Conservation (phyloP, 1,140 invertebrate genomes). For the Nautilus pompilius region DNA sequence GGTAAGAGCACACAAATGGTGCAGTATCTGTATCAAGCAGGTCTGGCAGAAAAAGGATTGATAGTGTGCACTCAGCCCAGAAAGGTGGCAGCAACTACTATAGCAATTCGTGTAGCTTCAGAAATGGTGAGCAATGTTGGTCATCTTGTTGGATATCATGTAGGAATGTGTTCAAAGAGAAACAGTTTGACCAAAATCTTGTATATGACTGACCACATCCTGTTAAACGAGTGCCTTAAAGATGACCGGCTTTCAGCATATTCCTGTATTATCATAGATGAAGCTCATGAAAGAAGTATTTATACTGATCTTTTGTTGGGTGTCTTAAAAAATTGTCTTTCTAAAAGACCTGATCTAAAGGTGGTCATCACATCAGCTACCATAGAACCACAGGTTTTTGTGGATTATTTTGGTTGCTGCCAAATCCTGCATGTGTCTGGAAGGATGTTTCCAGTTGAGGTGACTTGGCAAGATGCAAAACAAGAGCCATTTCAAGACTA, state of each 20-base stretch:
- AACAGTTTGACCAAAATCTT: conserved; percentile 72
- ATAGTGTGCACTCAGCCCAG: conserved; percentile 64
- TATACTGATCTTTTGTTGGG: conserved; percentile 90
- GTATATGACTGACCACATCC: conserved; percentile 98
- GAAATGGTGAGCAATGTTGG: conserved; percentile 41
- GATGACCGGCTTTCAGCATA: conserved; percentile 59
- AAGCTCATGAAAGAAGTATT: conserved; percentile 95
- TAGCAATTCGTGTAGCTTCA: conserved; percentile 42
- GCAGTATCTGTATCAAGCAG: conserved; percentile 55
- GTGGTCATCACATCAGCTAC: conserved; percentile 52
- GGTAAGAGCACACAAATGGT: conserved; percentile 64
- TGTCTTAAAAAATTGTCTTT: conserved; percentile 65
- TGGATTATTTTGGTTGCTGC: conserved; percentile 82
- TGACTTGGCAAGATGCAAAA: conserved; percentile 83
- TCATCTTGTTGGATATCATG: conserved; percentile 55
- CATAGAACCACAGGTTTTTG: conserved; percentile 59
- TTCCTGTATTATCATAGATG: conserved; percentile 87
- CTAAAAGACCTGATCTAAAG: conserved; percentile 30
- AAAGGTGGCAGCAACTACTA: conserved; percentile 46
- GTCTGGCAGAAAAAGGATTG: conserved; percentile 63
- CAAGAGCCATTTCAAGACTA: conserved; percentile 73
- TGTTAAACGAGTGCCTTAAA: conserved; percentile 92
- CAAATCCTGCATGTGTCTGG: conserved; percentile 95
- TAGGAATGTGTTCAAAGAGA: conserved; percentile 69
- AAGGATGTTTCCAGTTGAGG: conserved; percentile 78